phyloP scores from a whole-genome alignment of 92 coral and sea anemone genomes.

The Paramuricea clavata region DNA sequence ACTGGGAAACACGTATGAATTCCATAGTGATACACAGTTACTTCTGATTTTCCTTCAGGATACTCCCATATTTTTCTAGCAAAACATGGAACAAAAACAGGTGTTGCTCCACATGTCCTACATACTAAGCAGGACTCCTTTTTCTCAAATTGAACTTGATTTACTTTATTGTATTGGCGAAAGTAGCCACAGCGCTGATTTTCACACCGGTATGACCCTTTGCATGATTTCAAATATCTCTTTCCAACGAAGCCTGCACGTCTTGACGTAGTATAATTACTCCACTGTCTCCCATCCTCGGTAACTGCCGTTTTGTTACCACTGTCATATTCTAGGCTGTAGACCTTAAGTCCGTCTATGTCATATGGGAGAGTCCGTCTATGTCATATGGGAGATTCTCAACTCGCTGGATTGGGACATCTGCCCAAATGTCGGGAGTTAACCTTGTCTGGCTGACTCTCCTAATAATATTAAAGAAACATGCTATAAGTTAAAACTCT shows the following conservation, averaged over 20 bases:
- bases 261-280: conserved; percentile 48
- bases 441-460: too few species aligned
- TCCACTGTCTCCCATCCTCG: conserved; percentile 61
- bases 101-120: conserved; percentile 64
- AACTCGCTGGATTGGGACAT: conserved; percentile 53
- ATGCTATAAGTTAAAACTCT: too few species aligned
- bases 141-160: conserved; percentile 71
- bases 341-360: conserved; percentile 54
- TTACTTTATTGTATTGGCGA: conserved; percentile 52
- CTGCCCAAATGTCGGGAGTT: conserved; percentile 45
- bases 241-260: conserved; percentile 56
- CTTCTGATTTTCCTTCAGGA: conserved; percentile 53
- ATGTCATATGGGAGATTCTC: conserved; percentile 64
- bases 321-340: conserved; percentile 31
- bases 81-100: conserved; percentile 58
- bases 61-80: conserved; percentile 72
- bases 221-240: conserved; percentile 54
- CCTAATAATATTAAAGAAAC: too few species aligned
- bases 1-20: conserved; percentile 59
- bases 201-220: conserved; percentile 67
- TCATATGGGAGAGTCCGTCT: too few species aligned
- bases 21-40: conserved; percentile 73
- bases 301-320: conserved; percentile 54
- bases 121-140: conserved; percentile 42
- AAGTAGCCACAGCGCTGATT: conserved; percentile 62